Conservation (phyloP, 2,797 vertebrate genomes). For the Melanotaenia boesemani region DNA sequence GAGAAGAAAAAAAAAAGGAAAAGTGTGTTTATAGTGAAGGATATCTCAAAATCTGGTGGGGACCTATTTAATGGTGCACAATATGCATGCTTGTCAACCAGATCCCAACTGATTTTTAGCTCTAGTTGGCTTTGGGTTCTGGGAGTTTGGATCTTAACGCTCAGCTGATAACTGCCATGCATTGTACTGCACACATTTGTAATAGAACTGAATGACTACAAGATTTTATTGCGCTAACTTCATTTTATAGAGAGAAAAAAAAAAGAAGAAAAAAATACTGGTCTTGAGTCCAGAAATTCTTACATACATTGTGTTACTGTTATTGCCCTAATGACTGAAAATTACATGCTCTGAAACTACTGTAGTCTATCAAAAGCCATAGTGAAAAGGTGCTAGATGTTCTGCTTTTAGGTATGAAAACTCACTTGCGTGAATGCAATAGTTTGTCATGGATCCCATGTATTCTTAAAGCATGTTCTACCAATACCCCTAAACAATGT, state of each 20-base stretch:
- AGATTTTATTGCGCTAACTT: slow-evolving; percentile 87
- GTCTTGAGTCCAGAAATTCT: slow-evolving; percentile 76
- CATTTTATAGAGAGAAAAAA: slow-evolving; percentile 72
- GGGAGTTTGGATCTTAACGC: slow-evolving; percentile 89
- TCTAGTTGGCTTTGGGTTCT: slow-evolving; percentile 90
- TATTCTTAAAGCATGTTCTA: slow-evolving; percentile 87
- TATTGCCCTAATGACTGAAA: slow-evolving; percentile 85
- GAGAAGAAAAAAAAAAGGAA: slow-evolving; percentile 49
- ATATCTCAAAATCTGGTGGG: slow-evolving; percentile 80
- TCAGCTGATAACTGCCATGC: slow-evolving; percentile 99
- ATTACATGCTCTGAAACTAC: slow-evolving; percentile 86
- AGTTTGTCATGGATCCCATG: slow-evolving; percentile 86
- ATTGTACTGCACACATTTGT: slow-evolving; percentile 93
- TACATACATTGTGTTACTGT: slow-evolving; percentile 84
- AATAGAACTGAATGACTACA: slow-evolving; percentile 89
- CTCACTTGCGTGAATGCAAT: slow-evolving; percentile 88
- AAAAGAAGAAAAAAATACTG: slow-evolving; percentile 61
- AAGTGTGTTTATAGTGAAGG: slow-evolving; percentile 81
- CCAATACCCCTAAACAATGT: slow-evolving; percentile 81
- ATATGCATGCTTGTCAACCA: slow-evolving; percentile 93
- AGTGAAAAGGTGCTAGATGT: slow-evolving; percentile 90
- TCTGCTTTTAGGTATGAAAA: slow-evolving; percentile 88
- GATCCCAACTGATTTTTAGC: slow-evolving; percentile 90
- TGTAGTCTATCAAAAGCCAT: slow-evolving; percentile 89
- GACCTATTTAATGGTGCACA: slow-evolving; percentile 93